phyloP scores from a whole-genome alignment of 2,113 vertebrate species.

The Paralichthys olivaceus region DNA sequence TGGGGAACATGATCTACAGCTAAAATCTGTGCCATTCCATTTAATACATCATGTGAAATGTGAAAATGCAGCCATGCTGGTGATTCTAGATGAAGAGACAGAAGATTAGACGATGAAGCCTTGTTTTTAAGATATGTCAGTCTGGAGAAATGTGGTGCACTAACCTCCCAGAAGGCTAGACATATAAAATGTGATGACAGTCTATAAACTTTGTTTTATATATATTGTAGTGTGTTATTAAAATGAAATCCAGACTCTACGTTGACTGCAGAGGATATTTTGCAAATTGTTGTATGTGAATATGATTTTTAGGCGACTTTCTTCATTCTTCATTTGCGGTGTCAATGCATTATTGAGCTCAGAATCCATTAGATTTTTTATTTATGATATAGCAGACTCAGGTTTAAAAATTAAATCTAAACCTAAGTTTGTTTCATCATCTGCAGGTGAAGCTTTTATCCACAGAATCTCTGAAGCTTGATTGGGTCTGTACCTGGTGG shows the following conservation, averaged over 20 bases:
- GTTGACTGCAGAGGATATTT: neutral
- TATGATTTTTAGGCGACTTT: too few species aligned
- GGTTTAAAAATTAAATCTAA: too few species aligned
- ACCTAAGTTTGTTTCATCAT: neutral
- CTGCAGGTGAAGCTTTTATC: neutral
- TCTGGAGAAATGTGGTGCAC: neutral
- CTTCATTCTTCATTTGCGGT: too few species aligned
- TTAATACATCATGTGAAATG: too few species aligned
- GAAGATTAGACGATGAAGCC: neutral
- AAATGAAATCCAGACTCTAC: neutral
- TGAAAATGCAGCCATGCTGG: too few species aligned
- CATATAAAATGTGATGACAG: neutral
- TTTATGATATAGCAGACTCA: neutral
- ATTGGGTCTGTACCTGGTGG: neutral
- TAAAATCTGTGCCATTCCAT: neutral
- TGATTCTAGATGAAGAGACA: too few species aligned
- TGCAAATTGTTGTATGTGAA: too few species aligned
- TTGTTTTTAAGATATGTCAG: neutral
- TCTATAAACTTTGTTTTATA: neutral
- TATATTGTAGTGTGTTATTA: neutral
- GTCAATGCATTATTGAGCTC: too few species aligned
- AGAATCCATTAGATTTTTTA: neutral
- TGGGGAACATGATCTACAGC: neutral
- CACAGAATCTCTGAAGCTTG: neutral
- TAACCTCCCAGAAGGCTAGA: neutral